phyloP scores from a whole-genome alignment of 2,797 vertebrate species.

The Rhinoraja longicauda region DNA sequence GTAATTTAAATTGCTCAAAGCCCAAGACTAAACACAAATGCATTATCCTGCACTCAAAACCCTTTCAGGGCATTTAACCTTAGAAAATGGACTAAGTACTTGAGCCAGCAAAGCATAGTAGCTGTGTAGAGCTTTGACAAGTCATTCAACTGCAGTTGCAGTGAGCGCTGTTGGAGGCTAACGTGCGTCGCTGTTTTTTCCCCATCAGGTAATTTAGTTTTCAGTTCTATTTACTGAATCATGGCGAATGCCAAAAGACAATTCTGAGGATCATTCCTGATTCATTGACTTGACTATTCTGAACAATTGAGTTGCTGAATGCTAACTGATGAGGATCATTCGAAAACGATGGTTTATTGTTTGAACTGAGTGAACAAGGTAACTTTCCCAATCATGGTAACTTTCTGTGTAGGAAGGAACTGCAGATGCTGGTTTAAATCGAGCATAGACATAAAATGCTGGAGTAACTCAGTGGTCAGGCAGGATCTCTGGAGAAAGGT shows the following conservation, averaged over 20 bases:
- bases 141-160: conserved; percentile 25
- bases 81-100: conserved; percentile 26
- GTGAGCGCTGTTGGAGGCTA: conserved; percentile 25
- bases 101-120: conserved; percentile 22
- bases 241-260: conserved; percentile 1
- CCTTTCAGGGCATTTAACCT: conserved; percentile 33
- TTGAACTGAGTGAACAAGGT: neutral
- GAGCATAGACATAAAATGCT: no score
- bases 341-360: neutral
- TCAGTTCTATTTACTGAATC: conserved; percentile 17
- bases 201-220: neutral
- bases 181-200: neutral
- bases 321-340: neutral
- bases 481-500: no score
- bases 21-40: conserved; percentile 27
- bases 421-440: no score
- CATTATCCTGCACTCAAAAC: conserved; percentile 33
- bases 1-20: conserved; percentile 34
- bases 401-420: no score
- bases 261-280: neutral
- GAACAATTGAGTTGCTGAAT: conserved; percentile 13
- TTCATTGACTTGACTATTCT: neutral
- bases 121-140: conserved; percentile 24
- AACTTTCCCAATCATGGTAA: no score
- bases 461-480: no score